Conservation (phyloP, 1,140 invertebrate species). For the Leptoteleia sp. region DNA sequence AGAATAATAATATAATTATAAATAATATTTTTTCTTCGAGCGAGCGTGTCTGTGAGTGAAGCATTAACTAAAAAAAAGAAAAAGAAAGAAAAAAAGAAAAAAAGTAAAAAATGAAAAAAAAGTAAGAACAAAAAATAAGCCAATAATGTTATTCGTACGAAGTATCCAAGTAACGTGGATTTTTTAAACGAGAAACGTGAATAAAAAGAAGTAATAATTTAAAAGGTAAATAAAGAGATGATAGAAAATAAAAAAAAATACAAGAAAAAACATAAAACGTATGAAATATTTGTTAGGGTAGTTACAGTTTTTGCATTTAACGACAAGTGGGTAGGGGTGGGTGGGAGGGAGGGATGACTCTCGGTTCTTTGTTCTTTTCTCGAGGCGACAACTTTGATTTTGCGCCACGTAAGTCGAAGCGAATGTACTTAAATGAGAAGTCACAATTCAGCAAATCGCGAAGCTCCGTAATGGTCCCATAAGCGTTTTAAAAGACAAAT, state of each 20-base stretch:
- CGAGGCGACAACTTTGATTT: constrained; percentile 20
- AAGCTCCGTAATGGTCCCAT: constrained; percentile 65
- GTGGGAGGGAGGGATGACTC: no score
- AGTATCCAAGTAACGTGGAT: constrained; percentile 74
- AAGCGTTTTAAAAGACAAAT: constrained; percentile 69
- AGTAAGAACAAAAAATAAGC: constrained; percentile 74
- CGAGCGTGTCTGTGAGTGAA: constrained; percentile 50
- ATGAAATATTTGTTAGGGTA: constrained; percentile 65
- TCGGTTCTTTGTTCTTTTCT: constrained; percentile 36
- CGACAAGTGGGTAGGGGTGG: no score
- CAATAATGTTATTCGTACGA: constrained; percentile 79
- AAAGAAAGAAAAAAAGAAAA: no score
- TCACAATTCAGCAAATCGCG: constrained; percentile 32
- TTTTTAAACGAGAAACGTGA: constrained; percentile 73
- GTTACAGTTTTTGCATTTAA: constrained; percentile 48
- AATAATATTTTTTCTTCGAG: constrained; percentile 57
- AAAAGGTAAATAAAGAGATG: constrained; percentile 6
- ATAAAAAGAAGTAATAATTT: no score
- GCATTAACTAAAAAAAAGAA: constrained; percentile 64
- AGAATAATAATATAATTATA: constrained; percentile 59
- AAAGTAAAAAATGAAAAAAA: no score
- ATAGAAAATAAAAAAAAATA: constrained; percentile 24
- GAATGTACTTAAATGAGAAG: constrained; percentile 64
- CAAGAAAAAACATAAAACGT: constrained; percentile 32
- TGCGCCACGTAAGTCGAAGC: constrained; percentile 27